Evolutionary conservation across 2,113 vertebrate genomes (phyloP), one percentile per base, ranked within the genome.

Genomic region (Phocoena phocoena): DNA sequence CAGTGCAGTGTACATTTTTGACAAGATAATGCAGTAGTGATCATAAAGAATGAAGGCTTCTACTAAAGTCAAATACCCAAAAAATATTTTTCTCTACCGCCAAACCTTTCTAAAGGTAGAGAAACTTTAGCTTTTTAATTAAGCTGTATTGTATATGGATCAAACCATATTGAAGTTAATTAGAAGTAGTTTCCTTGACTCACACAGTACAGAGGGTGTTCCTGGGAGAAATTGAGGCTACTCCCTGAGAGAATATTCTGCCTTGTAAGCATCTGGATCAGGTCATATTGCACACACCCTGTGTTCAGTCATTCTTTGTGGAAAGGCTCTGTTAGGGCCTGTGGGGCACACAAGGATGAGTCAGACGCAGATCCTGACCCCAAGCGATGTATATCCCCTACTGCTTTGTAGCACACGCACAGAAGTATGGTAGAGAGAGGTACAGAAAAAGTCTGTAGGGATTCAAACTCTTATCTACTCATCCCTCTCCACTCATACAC

Each of bases 11-110:
- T 87, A 50, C 70, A 76, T 28, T 84, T 96, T 36, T 91, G 41
- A 67, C 36, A 70, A 50, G 38, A 58, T 84, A 63, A 62, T 62
- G 28, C 58, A 31, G 33, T 73, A 79, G 41, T 77, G 58, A 68
- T 33, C 21, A 23, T 85, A 93, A 80, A 89, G 62, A 94, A 53
- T 86, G 71, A 87, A 88, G 55, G 11, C 67, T 60, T 97, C 86
- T 87, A 44, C 6, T 74, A 1, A 77, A 88, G 73, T 88, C 31
- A 81, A 20, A 84, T 94, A 58, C 10, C 9, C 17, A 55, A 6
- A 36, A 33, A 63, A 63, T 82, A 17, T 17, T 93, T 95, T 58
- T 20, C 8, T 80, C 8, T 77, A 53, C 21, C n/a, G 17, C 17
- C 2, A 41, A 9, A 93, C 53, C 38, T 81, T 47, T 47, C 18